Conservation (phyloP, 2,797 vertebrate species). For the Psittacula echo region DNA sequence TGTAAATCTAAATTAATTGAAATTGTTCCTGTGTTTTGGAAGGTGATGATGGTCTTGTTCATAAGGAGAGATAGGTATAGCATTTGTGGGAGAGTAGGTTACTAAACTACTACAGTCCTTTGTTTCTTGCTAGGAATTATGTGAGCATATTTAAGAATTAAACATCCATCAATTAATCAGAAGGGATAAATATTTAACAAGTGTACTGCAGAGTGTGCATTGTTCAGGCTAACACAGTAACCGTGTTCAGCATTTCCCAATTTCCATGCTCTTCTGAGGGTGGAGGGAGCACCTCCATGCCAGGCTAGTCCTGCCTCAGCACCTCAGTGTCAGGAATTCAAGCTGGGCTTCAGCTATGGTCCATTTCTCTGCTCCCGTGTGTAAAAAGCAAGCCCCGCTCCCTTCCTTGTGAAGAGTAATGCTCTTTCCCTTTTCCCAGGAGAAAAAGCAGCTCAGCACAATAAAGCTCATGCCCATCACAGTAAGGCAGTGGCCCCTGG, state of each 20-base stretch:
- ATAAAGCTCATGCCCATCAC: background rate
- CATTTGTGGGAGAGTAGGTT: background rate
- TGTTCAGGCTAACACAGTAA: background rate
- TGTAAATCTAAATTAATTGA: background rate
- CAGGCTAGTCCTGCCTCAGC: background rate
- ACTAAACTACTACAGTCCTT: background rate
- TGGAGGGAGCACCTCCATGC: fast-evolving
- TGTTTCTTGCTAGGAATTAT: background rate
- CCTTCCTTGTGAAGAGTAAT: background rate
- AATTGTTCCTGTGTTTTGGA: background rate
- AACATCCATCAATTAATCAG: slow-evolving; percentile 50
- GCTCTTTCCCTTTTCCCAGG: background rate
- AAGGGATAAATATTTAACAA: background rate
- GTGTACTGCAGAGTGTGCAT: background rate
- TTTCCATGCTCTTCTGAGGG: background rate
- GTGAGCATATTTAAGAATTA: background rate
- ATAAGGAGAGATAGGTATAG: background rate
- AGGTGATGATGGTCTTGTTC: background rate
- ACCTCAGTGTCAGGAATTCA: background rate
- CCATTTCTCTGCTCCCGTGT: background rate
- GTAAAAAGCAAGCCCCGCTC: background rate
- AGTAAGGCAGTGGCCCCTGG: background rate
- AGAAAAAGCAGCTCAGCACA: slow-evolving; percentile 17
- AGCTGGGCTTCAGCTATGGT: background rate
- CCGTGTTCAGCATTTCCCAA: background rate